phyloP scores from a whole-genome alignment of 2,888 invertebrate genomes.

The Prosopocoilus inquinatus region DNA sequence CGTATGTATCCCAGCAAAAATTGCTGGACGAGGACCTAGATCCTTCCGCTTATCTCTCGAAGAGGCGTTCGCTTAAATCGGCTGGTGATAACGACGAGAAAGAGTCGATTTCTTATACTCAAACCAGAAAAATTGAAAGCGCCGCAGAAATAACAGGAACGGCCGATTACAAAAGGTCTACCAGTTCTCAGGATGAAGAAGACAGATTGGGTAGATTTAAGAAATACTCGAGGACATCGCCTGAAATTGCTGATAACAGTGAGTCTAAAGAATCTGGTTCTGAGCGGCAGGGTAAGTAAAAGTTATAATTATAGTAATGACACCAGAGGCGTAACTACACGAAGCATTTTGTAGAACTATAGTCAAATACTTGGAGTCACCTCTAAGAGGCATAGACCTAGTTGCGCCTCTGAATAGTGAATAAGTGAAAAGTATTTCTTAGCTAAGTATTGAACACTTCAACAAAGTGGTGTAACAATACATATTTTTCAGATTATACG shows the following conservation, averaged over 20 bases:
- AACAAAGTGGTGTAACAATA: background rate
- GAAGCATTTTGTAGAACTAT: no score
- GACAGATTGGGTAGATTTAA: constrained; percentile 26
- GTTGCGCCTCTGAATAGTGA: no score
- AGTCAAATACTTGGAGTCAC: no score
- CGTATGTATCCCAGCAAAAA: constrained; percentile 17
- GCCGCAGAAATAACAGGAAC: constrained; percentile 9
- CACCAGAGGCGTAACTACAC: no score
- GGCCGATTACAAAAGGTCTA: constrained; percentile 12
- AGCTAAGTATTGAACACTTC: no score
- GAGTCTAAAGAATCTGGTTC: constrained; percentile 11
- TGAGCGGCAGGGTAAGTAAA: background rate
- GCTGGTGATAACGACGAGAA: constrained; percentile 13
- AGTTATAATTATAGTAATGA: background rate
- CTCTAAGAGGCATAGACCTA: no score
- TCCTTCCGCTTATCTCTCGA: constrained; percentile 25
- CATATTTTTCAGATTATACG: constrained; percentile 16
- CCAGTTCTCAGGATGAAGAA: constrained; percentile 21
- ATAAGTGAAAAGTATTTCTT: no score
- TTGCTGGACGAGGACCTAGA: constrained; percentile 22
- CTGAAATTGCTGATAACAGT: constrained; percentile 8
- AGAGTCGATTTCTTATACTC: constrained; percentile 1
- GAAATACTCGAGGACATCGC: constrained; percentile 24
- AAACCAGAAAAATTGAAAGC: constrained; percentile 6
- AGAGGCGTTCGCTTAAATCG: constrained; percentile 16